These are phyloP conservation scores for Druon quercuslanigerum DNA, from an alignment of 1,140 invertebrate species.

Conservation along the genomic window DNA sequence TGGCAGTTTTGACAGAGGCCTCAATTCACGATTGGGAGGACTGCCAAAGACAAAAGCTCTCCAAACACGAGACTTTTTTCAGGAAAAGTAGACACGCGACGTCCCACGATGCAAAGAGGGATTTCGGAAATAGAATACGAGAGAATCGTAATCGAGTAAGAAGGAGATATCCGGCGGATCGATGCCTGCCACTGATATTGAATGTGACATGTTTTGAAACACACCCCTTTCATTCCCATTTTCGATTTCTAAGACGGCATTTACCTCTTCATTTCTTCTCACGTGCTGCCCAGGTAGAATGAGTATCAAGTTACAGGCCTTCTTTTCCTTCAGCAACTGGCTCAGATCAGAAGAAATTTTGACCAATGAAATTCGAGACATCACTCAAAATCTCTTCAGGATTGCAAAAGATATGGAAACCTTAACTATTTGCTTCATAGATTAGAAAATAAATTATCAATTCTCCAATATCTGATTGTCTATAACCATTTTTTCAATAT, in stretches of 20 bases:
- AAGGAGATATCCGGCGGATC: constrained; percentile 58
- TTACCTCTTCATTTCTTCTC: constrained; percentile 69
- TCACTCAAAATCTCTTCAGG: not conserved
- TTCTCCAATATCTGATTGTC: too few species aligned
- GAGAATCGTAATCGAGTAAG: constrained; percentile 34
- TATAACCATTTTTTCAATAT: too few species aligned
- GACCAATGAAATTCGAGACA: constrained; percentile 66
- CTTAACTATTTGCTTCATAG: too few species aligned
- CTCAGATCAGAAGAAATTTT: constrained; percentile 69
- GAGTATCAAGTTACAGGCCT: constrained; percentile 70
- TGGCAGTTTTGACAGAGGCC: not conserved
- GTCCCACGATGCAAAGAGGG: not conserved
- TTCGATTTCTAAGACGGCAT: constrained; percentile 72
- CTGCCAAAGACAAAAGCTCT: constrained; percentile 4
- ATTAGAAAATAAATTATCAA: too few species aligned
- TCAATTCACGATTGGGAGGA: constrained; percentile 6
- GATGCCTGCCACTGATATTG: constrained; percentile 71
- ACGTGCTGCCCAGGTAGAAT: constrained; percentile 68
- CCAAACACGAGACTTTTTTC: not conserved
- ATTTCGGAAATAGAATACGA: constrained; percentile 53
- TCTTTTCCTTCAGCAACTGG: constrained; percentile 51
- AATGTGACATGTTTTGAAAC: constrained; percentile 76
- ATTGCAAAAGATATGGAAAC: too few species aligned
- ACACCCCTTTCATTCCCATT: constrained; percentile 69
- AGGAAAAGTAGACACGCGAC: constrained; percentile 21